Base-by-base conservation (phyloP, 2,888 invertebrate species). In the Glyphotaelius pellucidus region DNA sequence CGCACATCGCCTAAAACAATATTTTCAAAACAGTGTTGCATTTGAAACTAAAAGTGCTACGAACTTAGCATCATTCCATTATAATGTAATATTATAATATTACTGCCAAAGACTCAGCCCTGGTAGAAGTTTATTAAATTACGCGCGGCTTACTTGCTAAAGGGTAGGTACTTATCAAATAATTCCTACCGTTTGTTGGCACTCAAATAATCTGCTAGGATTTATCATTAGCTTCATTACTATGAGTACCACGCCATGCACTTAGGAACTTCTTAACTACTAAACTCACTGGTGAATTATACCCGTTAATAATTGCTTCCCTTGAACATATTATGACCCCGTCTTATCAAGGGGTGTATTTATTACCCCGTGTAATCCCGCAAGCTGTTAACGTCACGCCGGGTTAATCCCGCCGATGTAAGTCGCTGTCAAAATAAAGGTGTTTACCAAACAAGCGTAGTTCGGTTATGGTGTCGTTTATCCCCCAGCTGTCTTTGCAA, bases 381-480 rank as follows among this genome's bases (percentile, higher is more conserved):
- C 88, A 67, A 88, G 88, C 88, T 88, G 88, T 67, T 42, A 38
- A 32, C 31, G 88, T 67, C 31, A 88, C 88, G 88, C 47, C n/a
- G 38, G 31, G 88, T 67, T 88, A 88, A 88, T 88, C 88, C 88
- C 25, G 79, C 52, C 67, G 88, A 67, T 88, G 88, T 88, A 52
- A 88, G 52, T 67, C 52, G 88, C 85, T 85, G 42, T 85, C 85
- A 85, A 88, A 88, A 88, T 88, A 88, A 88, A 88, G 88, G 88
- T 88, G 88, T 88, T 88, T 88, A 88, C 88, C 52, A n/a, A 88
- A 88, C 88, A 88, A 32, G 67, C 52, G 32, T 52, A 38, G 67
- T 67, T 67, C n/a, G 67, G 67, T 67, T 67, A 67, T 67, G 67
- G 30, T 67, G 30, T 88, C 31, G 67, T 67, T 88, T 67, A 67